phyloP scores from a whole-genome alignment of 2,888 invertebrate species.

The Agonopterix alstromeriana region DNA sequence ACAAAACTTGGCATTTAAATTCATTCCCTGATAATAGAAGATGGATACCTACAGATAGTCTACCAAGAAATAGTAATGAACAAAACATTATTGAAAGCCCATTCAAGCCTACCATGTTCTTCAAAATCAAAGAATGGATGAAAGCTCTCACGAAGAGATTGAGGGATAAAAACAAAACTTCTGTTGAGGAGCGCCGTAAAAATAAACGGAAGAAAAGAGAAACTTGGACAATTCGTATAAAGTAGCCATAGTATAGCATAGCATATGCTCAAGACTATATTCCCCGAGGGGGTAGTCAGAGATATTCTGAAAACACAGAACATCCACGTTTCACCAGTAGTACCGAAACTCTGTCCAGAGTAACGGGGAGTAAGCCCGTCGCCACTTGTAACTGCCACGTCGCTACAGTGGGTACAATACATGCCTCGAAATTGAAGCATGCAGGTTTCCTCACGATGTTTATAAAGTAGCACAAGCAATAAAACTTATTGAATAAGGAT shows the following conservation, averaged over 20 bases:
- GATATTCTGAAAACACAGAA: no score
- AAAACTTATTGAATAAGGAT: background rate
- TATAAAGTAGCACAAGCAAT: slow-evolving; percentile 30
- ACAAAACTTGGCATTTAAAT: slow-evolving; percentile 71
- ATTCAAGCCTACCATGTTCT: slow-evolving; percentile 28
- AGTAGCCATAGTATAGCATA: no score
- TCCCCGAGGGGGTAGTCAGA: no score
- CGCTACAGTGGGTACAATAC: no score
- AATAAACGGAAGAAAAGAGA: slow-evolving; percentile 49
- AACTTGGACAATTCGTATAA: slow-evolving; percentile 39
- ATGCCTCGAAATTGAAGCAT: no score
- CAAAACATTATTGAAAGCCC: slow-evolving; percentile 11
- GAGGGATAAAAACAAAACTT: slow-evolving; percentile 15
- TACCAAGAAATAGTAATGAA: slow-evolving; percentile 28
- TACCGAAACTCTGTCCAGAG: no score
- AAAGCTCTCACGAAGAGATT: slow-evolving; percentile 29
- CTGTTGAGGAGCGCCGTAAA: slow-evolving; percentile 26
- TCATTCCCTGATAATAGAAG: slow-evolving; percentile 48
- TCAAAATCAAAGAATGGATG: slow-evolving; percentile 43
- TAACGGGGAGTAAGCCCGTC: no score
- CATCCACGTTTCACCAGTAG: no score
- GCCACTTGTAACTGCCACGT: no score
- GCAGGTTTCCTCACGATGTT: no score
- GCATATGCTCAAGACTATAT: no score
- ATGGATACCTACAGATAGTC: slow-evolving; percentile 18